These are phyloP conservation scores for Echiichthys vipera DNA, from an alignment of 2,797 vertebrate species.

Conservation along the genomic window DNA sequence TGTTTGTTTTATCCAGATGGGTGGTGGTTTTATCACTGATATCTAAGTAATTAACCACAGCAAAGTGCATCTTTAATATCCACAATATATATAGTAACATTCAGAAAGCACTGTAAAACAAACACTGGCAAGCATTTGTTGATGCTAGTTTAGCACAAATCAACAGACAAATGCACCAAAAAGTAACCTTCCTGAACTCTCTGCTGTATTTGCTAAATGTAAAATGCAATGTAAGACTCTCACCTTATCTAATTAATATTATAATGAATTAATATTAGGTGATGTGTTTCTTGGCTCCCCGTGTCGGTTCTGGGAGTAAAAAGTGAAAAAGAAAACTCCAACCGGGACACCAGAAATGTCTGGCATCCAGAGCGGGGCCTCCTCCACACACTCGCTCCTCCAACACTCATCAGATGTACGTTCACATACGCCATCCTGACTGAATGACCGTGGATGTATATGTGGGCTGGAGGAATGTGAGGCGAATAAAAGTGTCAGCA, in stretches of 20 bases:
- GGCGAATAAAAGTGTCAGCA: slow-evolving; percentile 29
- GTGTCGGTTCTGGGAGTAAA: background rate
- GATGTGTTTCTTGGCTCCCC: background rate
- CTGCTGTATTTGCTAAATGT: too few relatives aligned
- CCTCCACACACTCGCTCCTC: slow-evolving; percentile 25
- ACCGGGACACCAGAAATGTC: slow-evolving; percentile 43
- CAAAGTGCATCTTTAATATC: background rate
- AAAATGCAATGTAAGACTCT: background rate
- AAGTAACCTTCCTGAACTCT: too few relatives aligned
- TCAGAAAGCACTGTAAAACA: background rate
- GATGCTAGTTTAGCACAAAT: background rate
- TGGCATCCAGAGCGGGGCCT: slow-evolving; percentile 32
- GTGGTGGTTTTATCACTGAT: background rate
- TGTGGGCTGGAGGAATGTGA: slow-evolving; percentile 55
- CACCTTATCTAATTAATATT: background rate
- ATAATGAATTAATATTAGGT: background rate
- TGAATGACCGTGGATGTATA: slow-evolving; percentile 24
- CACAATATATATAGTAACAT: background rate
- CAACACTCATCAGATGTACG: slow-evolving; percentile 23
- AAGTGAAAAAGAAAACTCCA: background rate
- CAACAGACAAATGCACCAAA: background rate
- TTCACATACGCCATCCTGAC: slow-evolving; percentile 50
- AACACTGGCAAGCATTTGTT: background rate
- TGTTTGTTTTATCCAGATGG: slow-evolving; percentile 3
- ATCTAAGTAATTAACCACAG: background rate